A percentile compares a stretch with the other conserved stretches of the same genome.
Conservation (phyloP, 1,140 invertebrate genomes). For the Scaptomyza graminum region DNA sequence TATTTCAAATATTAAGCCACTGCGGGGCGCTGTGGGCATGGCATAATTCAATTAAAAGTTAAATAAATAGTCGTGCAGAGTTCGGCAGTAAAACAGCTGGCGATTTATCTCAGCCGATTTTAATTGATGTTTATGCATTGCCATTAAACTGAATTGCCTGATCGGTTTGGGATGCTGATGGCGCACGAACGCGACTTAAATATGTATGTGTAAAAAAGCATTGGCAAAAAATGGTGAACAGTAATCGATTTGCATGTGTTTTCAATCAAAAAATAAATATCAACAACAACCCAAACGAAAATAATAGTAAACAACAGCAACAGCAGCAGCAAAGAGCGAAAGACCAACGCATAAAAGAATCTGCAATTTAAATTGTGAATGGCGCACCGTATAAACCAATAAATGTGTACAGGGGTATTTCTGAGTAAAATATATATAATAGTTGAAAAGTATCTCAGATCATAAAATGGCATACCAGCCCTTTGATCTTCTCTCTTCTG, state of each 20-base stretch:
- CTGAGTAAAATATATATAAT: neutral
- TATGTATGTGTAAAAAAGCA: conserved; percentile 36
- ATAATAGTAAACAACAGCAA: conserved; percentile 8
- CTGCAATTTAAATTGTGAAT: conserved; percentile 67
- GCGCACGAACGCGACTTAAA: conserved; percentile 1
- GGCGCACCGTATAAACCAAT: conserved; percentile 6
- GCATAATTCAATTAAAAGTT: conserved; percentile 66
- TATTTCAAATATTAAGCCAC: conserved; percentile 20
- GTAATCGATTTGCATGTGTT: conserved; percentile 74
- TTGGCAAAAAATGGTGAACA: conserved; percentile 73
- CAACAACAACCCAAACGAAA: conserved; percentile 21
- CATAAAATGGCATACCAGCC: no score
- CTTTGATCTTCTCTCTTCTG: no score
- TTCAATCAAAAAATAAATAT: conserved; percentile 61
- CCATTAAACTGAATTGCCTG: conserved; percentile 66
- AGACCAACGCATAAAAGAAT: conserved; percentile 40
- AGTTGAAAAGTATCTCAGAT: no score
- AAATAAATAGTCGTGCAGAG: conserved; percentile 52
- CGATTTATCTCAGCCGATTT: conserved; percentile 60
- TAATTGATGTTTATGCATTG: conserved; percentile 77
- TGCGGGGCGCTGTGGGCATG: conserved; percentile 26
- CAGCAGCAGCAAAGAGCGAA: conserved; percentile 22
- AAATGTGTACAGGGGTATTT: neutral
- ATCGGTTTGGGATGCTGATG: conserved; percentile 28
- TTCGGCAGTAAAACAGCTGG: conserved; percentile 47